Conservation (phyloP, 2,888 invertebrate species). For the Drosophila setosimentum region DNA sequence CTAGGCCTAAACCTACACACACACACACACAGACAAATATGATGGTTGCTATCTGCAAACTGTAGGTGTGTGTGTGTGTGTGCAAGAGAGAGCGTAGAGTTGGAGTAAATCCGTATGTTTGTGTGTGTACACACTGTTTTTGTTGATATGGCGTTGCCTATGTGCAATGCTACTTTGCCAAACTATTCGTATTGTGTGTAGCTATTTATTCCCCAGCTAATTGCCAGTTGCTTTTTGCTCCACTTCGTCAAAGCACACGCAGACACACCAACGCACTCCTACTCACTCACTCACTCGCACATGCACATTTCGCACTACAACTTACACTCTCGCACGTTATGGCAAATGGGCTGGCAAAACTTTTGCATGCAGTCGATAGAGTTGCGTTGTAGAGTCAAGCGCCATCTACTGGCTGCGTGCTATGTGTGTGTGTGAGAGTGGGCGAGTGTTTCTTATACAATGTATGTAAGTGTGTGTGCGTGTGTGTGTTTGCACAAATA, state of each 20-base stretch:
- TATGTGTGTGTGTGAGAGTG: conserved; percentile 13
- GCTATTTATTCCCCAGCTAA: conserved; percentile 45
- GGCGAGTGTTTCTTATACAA: conserved; percentile 2
- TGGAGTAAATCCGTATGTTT: conserved; percentile 5
- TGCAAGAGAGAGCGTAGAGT: conserved; percentile 38
- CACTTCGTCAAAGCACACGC: conserved; percentile 41
- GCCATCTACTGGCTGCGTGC: conserved; percentile 15
- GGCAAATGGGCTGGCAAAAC: conserved; percentile 38
- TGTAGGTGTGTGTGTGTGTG: conserved; percentile 23
- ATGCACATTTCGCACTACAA: conserved; percentile 31
- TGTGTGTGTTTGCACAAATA: conserved; percentile 66
- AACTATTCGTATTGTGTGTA: conserved; percentile 48
- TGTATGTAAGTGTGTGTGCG: conserved; percentile 18
- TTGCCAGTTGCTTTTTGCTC: conserved; percentile 58
- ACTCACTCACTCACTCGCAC: conserved; percentile 8
- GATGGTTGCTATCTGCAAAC: conserved; percentile 36
- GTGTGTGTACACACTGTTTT: conserved; percentile 37
- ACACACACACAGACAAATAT: conserved; percentile 26
- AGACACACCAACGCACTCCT: conserved; percentile 5
- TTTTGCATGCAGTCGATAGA: conserved; percentile 51
- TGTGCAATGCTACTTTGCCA: conserved; percentile 63
- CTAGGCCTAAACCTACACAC: conserved; percentile 45
- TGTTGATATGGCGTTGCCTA: conserved; percentile 46
- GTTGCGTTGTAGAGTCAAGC: conserved; percentile 8
- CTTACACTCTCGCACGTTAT: conserved; percentile 29